Percentiles rank a stretch among this genome's conserved stretches.
These are phyloP conservation scores for Perithous albicinctus DNA, from an alignment of 2,888 invertebrate genomes.

Conservation along the genomic window DNA sequence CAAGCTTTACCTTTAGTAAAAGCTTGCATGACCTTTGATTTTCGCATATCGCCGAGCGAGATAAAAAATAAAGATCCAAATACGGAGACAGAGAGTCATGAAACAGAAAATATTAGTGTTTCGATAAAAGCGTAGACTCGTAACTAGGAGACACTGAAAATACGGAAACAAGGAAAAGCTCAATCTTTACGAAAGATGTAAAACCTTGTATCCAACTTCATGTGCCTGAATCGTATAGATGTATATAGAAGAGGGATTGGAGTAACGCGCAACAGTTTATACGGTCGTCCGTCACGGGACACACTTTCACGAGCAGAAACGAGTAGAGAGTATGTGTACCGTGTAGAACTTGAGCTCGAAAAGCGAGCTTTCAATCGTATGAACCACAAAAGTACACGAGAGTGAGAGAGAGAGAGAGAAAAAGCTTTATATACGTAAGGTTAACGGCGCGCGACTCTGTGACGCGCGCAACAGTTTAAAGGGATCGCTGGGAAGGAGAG, in stretches of 20 bases:
- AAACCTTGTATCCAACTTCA: neutral
- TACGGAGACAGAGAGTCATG: neutral
- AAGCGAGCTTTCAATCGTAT: slow-evolving; percentile 34
- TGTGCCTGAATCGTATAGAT: neutral
- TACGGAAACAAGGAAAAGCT: slow-evolving; percentile 6
- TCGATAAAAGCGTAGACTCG: neutral
- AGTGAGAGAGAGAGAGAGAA: too few relatives aligned
- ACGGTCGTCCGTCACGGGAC: slow-evolving; percentile 61
- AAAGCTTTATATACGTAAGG: slow-evolving; percentile 37
- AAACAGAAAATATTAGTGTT: neutral
- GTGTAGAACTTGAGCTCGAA: slow-evolving; percentile 6
- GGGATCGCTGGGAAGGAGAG: neutral
- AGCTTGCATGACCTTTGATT: neutral
- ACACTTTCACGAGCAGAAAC: slow-evolving; percentile 49
- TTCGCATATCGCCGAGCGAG: neutral
- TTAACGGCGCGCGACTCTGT: slow-evolving; percentile 50
- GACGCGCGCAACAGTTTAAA: slow-evolving; percentile 42
- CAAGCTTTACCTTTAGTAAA: neutral
- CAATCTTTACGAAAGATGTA: slow-evolving; percentile 11
- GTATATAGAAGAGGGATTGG: slow-evolving; percentile 2
- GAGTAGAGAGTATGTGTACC: neutral
- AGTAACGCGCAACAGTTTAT: slow-evolving; percentile 62
- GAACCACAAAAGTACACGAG: slow-evolving; percentile 6
- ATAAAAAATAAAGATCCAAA: neutral
- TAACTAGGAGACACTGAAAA: neutral